These are phyloP conservation scores for Micromys minutus DNA, from an alignment of 2,113 vertebrate species.

Conservation along the genomic window DNA sequence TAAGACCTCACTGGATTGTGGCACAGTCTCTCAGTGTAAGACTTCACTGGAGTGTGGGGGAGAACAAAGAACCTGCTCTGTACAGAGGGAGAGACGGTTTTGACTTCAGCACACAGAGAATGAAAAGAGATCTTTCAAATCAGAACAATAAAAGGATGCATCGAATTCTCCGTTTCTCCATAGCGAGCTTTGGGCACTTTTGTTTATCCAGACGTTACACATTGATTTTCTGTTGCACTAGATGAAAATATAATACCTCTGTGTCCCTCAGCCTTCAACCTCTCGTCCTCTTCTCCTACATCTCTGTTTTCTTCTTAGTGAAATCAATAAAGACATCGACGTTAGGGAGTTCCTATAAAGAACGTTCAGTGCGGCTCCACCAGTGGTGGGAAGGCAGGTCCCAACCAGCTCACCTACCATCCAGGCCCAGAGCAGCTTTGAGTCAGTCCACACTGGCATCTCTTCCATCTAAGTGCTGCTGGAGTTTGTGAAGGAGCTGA, in stretches of 20 bases:
- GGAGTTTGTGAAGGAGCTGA: too few relatives aligned
- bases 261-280: not conserved
- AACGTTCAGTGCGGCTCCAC: not conserved
- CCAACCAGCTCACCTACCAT: too few relatives aligned
- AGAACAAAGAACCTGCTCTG: not conserved
- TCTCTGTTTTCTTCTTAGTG: not conserved
- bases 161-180: constrained; percentile 26
- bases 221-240: constrained; percentile 38
- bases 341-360: not conserved
- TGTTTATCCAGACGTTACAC: not conserved
- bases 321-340: constrained; percentile 26
- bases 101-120: not conserved
- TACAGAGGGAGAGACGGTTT: not conserved
- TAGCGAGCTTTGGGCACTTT: not conserved
- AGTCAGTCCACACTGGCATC: too few relatives aligned
- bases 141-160: not conserved
- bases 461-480: too few relatives aligned
- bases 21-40: not conserved
- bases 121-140: not conserved
- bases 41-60: not conserved
- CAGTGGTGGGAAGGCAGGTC: too few relatives aligned
- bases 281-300: not conserved
- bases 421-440: too few relatives aligned
- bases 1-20: not conserved
- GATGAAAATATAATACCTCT: constrained; percentile 25